Base-by-base conservation (phyloP, 2,888 invertebrate genomes). In the Helobdella robusta region DNA sequence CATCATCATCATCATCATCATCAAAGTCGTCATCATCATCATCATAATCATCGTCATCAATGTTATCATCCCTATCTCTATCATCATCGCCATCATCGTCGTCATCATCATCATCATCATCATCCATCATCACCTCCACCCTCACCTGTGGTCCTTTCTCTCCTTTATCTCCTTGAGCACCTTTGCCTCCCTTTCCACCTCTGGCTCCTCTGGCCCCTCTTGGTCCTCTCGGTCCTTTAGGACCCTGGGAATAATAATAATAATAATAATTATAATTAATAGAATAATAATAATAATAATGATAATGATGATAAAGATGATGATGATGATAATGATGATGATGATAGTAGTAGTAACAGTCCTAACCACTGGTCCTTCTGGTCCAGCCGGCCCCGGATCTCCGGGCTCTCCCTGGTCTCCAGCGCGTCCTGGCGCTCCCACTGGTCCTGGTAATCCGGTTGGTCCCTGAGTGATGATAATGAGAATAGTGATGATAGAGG, bases 141-240 rank as follows among this genome's bases (percentile, higher is more conserved):
- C 72, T 66, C 59, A 88, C 76, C 83, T 84, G 66, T 84, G 83
- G 65, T 81, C 89, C 89, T 73, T 85, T 80, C 32, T 87, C 86
- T 52, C 86, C 86, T 72, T 83, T 71, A 28, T 78, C 73, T 60
- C 87, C 87, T 0, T 82, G 77, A 0, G 82, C 78, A 0, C 87
- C 87, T 62, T 74, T 72, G 62, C 73, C 69, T 46, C 80, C 80
- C 11, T 72, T 71, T 18, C 70, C 52, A 52, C 80, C 78, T 50
- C 75, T 71, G 35, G 73, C 73, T n/a, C 78, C 77, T 59, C 48
- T 34, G 5, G 62, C 6, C 8, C 66, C 66, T n/a, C 59, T 59
- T 28, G 28, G 32, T 5, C 56, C 56, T 30, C 56, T 56, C 15
- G 56, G 56, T 40, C 44, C 44, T 15, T 11, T 30, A 3, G 63